Base-by-base conservation (phyloP, 2,888 invertebrate genomes). In the Lasius fuliginosus region DNA sequence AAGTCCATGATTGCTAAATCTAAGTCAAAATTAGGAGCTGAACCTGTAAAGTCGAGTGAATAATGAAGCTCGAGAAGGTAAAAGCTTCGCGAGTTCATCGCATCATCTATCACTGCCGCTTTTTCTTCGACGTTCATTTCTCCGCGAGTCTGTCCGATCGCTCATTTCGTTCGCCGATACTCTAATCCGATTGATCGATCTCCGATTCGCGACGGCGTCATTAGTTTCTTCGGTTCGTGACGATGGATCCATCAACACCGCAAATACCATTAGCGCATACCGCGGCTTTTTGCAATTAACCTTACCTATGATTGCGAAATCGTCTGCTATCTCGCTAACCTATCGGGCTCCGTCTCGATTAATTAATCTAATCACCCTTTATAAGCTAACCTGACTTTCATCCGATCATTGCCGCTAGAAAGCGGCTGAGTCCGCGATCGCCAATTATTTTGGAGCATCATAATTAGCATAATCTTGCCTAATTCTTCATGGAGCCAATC, bases 351-450 rank as follows among this genome's bases (percentile, higher is more conserved):
- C 73, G 79, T 81, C 62, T 79, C 71, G 33, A 85, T 85, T 87
- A 88, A 87, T 88, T 88, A 89, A 85, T 87, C 71, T 87, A 89
- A 88, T 87, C 89, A 87, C 71, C 33, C 56, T 49, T 49, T 64
- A 65, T 86, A 77, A 84, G 62, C 67, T 79, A 71, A 62, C 79
- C 60, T 46, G 30, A 76, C 89, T 69, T 53, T 58, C 83, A 73
- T 64, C 81, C 82, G 82, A 67, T 88, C 84, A 53, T 67, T 23
- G 74, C 74, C 36, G 58, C 77, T 85, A 85, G 83, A 83, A 87
- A 87, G 83, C 83, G 40, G 30, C 73, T 49, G 27, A 60, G 49
- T 33, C 67, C 56, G 85, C 49, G 36, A 86, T 86, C 49, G 53
- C 89, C 87, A 87, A 84, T 89, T 89, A 89, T 79, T 84, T 87